Base-by-base conservation (phyloP, 1,140 invertebrate genomes). In the Acromyrmex charruanus region DNA sequence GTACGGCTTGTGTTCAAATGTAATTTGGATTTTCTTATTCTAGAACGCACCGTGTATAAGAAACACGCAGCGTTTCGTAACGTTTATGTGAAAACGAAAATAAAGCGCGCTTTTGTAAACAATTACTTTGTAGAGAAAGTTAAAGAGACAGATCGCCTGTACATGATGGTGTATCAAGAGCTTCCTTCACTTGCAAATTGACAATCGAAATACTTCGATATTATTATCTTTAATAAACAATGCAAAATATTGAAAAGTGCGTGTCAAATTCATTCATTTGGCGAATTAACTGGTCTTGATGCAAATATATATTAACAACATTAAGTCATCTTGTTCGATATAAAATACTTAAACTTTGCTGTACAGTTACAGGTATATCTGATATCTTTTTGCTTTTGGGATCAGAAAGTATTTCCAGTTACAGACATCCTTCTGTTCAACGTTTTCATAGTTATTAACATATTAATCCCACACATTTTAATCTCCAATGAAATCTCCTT, bases 381-480 rank as follows among this genome's bases (percentile, higher is more conserved):
- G n/a, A 59, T 81, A 49, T 71, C 18, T 31, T 82, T 72, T 82
- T 72, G 66, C 66, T 82, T 82, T 39, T 59, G 80, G 68, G 25
- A 31, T 59, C 21, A 49, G 16, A 49, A 82, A 82, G 10, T 81
- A 55, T 59, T 59, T 82, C 35, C 80, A 61, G 80, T 82, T 82
- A 61, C 68, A 53, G 68, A 82, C 68, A 82, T 82, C 80, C 68
- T 82, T 82, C 80, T 74, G 25, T 82, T 82, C 53, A n/a, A 72
- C 31, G 9, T 68, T 69, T 81, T 61, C 49, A 39, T 21, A 12
- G 18, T 81, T 58, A 49, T 74, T 31, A 61, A 74, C 80, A 74
- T 71, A 71, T 82, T 82, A 74, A 74, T 74, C 68, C 68, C 12
- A 31, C 12, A 31, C 31, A 14, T 72, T 82, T 82, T 82, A 74